A percentile compares a stretch with the other conserved stretches of the same genome.
Conservation (phyloP, 2,888 invertebrate genomes). For the Drosophila meridiana region DNA sequence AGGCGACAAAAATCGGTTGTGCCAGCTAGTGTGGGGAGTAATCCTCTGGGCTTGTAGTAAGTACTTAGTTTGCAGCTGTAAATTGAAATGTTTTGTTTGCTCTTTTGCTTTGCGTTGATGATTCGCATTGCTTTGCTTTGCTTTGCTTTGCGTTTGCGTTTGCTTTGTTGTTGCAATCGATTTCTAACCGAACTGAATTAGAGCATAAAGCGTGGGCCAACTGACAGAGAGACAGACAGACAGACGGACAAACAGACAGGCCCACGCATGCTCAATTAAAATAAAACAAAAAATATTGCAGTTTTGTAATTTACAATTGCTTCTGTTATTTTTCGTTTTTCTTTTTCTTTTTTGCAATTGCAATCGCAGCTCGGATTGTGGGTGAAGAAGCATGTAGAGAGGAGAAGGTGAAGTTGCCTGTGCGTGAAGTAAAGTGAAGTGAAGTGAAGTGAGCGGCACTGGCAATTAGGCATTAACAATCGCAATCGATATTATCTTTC, state of each 20-base stretch:
- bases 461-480: slow-evolving; percentile 52
- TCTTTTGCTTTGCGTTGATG: slow-evolving; percentile 43
- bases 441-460: slow-evolving; percentile 50
- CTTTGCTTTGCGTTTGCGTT: slow-evolving; percentile 19
- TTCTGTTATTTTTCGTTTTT: slow-evolving; percentile 7
- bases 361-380: slow-evolving; percentile 23
- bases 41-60: slow-evolving; percentile 17
- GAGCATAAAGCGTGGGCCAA: slow-evolving; percentile 78
- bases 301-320: slow-evolving; percentile 57
- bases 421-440: slow-evolving; percentile 53
- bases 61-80: slow-evolving; percentile 54
- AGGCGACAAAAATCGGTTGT: slow-evolving; percentile 45
- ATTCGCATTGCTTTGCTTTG: slow-evolving; percentile 43
- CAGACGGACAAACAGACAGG: slow-evolving; percentile 33
- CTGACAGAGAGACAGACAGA: slow-evolving; percentile 32
- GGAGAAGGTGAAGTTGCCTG: slow-evolving; percentile 12
- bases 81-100: slow-evolving; percentile 59
- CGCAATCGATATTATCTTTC: slow-evolving; percentile 46
- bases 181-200: slow-evolving; percentile 77
- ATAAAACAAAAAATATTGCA: slow-evolving; percentile 56
- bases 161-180: slow-evolving; percentile 69
- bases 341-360: slow-evolving; percentile 40
- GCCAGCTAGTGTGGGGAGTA: background rate
- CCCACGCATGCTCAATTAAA: slow-evolving; percentile 75
- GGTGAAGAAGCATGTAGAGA: slow-evolving; percentile 14